Conservation (phyloP, 2,797 vertebrate species). For the Threskiornis aethiopicus region DNA sequence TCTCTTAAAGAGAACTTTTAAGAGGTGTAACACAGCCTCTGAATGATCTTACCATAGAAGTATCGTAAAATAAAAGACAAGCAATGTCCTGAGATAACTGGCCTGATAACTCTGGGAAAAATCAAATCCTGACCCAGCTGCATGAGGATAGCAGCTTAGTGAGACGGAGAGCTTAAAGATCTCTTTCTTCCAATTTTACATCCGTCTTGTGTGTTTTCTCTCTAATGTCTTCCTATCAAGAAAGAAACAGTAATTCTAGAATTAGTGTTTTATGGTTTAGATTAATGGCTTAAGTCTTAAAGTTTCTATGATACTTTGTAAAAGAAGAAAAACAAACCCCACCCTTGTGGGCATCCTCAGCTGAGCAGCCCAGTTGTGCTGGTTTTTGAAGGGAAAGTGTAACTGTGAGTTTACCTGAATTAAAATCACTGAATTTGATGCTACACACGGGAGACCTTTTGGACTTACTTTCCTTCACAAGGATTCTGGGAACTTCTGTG, state of each 20-base stretch:
- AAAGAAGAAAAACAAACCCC: neutral
- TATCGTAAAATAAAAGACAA: neutral
- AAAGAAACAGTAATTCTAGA: neutral
- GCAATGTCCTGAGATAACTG: neutral
- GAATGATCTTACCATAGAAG: neutral
- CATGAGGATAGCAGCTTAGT: neutral
- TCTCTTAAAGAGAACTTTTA: neutral
- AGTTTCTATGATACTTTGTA: neutral
- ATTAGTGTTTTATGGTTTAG: neutral
- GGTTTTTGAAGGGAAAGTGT: neutral
- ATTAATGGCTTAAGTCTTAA: neutral
- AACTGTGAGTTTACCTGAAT: neutral
- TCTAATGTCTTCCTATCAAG: neutral
- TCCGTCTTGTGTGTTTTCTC: neutral
- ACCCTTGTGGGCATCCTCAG: neutral
- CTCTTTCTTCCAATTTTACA: neutral
- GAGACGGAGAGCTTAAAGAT: neutral
- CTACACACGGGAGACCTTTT: accelerated
- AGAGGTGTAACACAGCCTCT: neutral
- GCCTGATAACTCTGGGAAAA: neutral
- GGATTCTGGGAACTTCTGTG: neutral
- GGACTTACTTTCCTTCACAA: neutral
- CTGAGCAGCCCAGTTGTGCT: neutral
- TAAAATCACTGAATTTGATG: neutral
- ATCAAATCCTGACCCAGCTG: neutral